Evolutionary conservation across 2,888 invertebrate species (phyloP).

Genomic region (Drosophila diplacantha): DNA sequence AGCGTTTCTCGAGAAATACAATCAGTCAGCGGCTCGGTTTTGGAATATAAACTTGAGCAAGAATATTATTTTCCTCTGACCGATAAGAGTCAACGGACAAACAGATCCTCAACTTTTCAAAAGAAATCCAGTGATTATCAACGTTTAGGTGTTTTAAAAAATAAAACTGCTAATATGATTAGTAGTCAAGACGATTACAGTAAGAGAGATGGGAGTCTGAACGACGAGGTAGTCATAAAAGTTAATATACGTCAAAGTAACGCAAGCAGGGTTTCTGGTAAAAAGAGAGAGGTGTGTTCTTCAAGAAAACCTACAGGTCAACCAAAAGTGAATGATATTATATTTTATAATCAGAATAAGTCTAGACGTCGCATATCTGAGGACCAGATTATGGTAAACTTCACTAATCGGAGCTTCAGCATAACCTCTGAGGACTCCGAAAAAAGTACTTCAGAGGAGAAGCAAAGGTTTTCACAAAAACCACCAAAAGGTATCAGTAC

Average conservation of each 20-base stretch:
- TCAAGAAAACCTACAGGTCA: not conserved
- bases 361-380: not conserved
- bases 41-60: not conserved
- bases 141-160: not conserved
- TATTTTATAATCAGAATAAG: not conserved
- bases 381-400: not conserved
- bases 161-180: too few relatives aligned
- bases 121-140: not conserved
- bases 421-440: not conserved
- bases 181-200: not conserved
- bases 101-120: not conserved
- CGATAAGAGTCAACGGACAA: not conserved
- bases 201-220: not conserved
- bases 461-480: not conserved
- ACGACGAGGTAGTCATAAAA: not conserved
- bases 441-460: not conserved
- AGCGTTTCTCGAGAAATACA: not conserved
- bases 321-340: not conserved
- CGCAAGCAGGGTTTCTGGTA: not conserved
- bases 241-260: not conserved
- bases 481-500: too few relatives aligned
- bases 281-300: not conserved
- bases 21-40: not conserved
- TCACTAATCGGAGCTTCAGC: not conserved
- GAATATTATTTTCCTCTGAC: conserved; percentile 1